Conservation (phyloP, 2,113 vertebrate genomes). For the Sebastes schlegelii region DNA sequence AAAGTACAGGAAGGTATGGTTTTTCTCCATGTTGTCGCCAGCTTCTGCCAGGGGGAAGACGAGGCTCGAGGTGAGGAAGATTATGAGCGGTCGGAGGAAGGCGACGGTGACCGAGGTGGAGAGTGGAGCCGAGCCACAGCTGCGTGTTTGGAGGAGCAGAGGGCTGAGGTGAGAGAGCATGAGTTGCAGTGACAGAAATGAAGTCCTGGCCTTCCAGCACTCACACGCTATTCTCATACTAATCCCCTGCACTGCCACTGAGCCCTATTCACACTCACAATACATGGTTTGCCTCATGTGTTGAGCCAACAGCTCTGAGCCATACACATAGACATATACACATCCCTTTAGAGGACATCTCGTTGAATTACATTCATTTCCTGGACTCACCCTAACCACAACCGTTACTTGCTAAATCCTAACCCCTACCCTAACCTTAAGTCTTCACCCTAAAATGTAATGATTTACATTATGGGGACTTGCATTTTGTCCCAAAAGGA, state of each 20-base stretch:
- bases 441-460: too few relatives aligned
- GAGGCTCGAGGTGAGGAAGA: constrained; percentile 6
- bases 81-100: not conserved
- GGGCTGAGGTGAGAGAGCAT: constrained; percentile 24
- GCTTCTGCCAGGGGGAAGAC: constrained; percentile 10
- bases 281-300: constrained; percentile 35
- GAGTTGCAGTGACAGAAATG: constrained; percentile 41
- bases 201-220: constrained; percentile 51
- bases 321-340: not conserved
- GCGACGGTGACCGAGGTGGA: not conserved
- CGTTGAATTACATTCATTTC: too few relatives aligned
- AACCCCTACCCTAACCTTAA: too few relatives aligned
- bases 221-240: constrained; percentile 72
- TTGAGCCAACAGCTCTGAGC: constrained; percentile 25
- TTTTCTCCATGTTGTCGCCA: constrained; percentile 50
- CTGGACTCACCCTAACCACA: too few relatives aligned
- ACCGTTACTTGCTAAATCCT: too few relatives aligned
- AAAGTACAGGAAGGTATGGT: constrained; percentile 81
- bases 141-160: constrained; percentile 24
- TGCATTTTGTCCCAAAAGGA: too few relatives aligned
- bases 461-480: too few relatives aligned
- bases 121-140: constrained; percentile 26
- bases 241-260: constrained; percentile 60
- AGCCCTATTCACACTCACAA: constrained; percentile 53
- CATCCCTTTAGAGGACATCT: too few relatives aligned